Conservation (phyloP, 2,797 vertebrate genomes). For the Oryzias sinensis region DNA sequence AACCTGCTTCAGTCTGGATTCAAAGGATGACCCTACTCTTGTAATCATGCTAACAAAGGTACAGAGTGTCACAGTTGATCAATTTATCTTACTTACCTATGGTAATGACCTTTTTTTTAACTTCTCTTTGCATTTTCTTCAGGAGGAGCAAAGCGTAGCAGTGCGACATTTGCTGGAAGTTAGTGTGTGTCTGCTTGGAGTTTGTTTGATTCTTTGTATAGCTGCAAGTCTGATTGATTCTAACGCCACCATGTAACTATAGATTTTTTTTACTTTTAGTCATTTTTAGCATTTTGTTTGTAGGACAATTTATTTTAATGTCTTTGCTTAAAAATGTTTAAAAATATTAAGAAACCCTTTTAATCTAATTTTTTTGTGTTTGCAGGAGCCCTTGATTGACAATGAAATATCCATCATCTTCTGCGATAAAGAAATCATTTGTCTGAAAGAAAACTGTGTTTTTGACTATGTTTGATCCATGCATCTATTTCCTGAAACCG, state of each 20-base stretch:
- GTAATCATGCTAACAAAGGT: conserved; percentile 77
- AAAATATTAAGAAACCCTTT: conserved; percentile 1
- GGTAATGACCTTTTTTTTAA: background rate
- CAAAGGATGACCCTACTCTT: conserved; percentile 66
- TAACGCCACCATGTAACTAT: conserved; percentile 21
- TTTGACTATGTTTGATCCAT: background rate
- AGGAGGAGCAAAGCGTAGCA: conserved; percentile 72
- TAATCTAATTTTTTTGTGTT: conserved; percentile 24
- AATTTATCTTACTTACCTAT: background rate
- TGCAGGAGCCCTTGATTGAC: conserved; percentile 69
- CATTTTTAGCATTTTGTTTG: background rate
- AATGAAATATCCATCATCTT: conserved; percentile 20
- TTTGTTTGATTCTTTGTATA: conserved; percentile 72
- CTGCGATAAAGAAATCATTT: conserved; percentile 15
- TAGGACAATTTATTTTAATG: background rate
- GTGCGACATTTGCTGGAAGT: conserved; percentile 70
- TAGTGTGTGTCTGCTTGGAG: conserved; percentile 61
- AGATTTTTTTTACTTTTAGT: background rate
- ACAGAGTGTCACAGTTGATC: conserved; percentile 9
- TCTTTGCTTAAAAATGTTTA: background rate
- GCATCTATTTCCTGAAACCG: too few relatives aligned
- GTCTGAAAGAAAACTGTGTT: conserved; percentile 6
- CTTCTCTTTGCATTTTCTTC: conserved; percentile 4
- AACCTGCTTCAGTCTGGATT: conserved; percentile 70
- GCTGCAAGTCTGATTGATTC: conserved; percentile 54